Base-by-base conservation (phyloP, 2,888 invertebrate genomes). In the Palloptera scutellata region DNA sequence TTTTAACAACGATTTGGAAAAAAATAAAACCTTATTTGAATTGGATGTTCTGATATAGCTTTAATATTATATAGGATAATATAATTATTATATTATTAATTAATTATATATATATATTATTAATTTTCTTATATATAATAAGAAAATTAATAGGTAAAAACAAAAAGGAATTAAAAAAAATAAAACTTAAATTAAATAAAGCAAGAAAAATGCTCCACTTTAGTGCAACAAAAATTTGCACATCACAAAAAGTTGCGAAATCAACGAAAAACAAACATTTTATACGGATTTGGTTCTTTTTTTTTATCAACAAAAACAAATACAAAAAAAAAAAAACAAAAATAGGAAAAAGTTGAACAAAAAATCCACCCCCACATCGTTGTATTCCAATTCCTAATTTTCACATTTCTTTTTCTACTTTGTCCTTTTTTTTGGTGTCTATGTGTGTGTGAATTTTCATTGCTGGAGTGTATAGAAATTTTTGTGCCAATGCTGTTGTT, bases 161-260 rank as follows among this genome's bases (percentile, higher is more conserved):
- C 8, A 48, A n/a, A 15, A 48, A 48, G 15, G 15, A 5, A 15
- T 1, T 15, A 42, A 45, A 17, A 43, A 59, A 30, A 43, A 13
- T n/a, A 30, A 59, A 59, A 43, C 15, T n/a, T 17, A 5, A 61
- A 12, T 48, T 30, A 30, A 45, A 61, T 10, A 51, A 61, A 61
- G 40, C 13, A 51, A 20, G 48, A 60, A 64, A 19, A 48, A n/a
- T 58, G 58, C 58, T 19, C 43, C 45, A 57, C 20, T 61, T 66
- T 66, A 48, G 60, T 51, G 58, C 30, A 30, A 30, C 2, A 30
- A 69, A 69, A 71, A 73, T 71, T 71, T 61, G 69, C 66, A 55
- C 65, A 67, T 13, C 20, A 72, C 54, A 58, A 63, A 64, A 63
- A 66, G 57, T 66, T 73, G 45, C 62, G 40, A 67, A 64, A 64